Percentiles rank a stretch among this genome's conserved stretches.
These are phyloP conservation scores for Drosophila mimetica DNA, from an alignment of 2,888 invertebrate species.

Conservation along the genomic window DNA sequence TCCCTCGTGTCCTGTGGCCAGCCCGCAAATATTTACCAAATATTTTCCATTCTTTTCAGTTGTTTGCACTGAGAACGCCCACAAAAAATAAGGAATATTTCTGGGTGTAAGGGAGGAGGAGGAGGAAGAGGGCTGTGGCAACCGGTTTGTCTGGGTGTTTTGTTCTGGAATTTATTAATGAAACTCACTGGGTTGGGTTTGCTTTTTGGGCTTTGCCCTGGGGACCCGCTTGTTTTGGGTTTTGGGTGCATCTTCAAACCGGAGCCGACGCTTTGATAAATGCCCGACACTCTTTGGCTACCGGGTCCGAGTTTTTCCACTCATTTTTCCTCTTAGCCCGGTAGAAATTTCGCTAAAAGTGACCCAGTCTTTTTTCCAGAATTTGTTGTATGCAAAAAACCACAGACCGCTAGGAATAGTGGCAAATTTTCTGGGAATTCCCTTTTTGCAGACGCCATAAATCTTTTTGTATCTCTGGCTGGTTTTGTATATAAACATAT, in stretches of 20 bases:
- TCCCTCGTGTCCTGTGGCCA: constrained; percentile 40
- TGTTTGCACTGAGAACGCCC: constrained; percentile 60
- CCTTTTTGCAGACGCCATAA: constrained; percentile 66
- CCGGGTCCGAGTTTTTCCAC: constrained; percentile 48
- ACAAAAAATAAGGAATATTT: constrained; percentile 17
- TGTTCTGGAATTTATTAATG: constrained; percentile 76
- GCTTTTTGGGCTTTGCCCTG: constrained; percentile 48
- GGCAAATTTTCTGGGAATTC: constrained; percentile 67
- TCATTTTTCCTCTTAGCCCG: constrained; percentile 32
- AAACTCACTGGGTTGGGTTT: constrained; percentile 64
- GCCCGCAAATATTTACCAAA: constrained; percentile 79
- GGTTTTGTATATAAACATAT: not conserved
- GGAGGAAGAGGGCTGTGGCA: constrained; percentile 7
- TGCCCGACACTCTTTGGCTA: constrained; percentile 64
- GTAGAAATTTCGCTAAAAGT: constrained; percentile 78
- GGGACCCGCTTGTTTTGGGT: constrained; percentile 37
- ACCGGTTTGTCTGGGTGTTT: constrained; percentile 41
- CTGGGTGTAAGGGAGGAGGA: not conserved
- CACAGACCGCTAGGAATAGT: constrained; percentile 70
- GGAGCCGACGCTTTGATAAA: constrained; percentile 73
- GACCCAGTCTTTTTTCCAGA: constrained; percentile 23
- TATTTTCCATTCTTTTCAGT: constrained; percentile 63
- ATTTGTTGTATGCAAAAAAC: constrained; percentile 62
- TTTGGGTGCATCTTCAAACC: constrained; percentile 64
- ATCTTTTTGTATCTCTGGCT: constrained; percentile 58